Evolutionary conservation across 2,888 invertebrate species (phyloP).

Genomic region (Suillia variegata): DNA sequence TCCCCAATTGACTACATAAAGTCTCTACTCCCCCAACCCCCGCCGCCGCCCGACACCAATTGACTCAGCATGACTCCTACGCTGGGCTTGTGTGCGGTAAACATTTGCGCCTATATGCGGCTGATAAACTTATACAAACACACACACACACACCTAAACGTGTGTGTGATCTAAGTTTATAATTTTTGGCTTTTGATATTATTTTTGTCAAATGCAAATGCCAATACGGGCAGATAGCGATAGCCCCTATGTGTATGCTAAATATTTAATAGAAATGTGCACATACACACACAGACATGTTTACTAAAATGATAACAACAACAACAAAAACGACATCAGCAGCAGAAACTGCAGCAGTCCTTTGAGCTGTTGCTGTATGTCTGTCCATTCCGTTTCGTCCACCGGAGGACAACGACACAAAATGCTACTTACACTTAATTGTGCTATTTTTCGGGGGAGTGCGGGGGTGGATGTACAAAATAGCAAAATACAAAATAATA

Average conservation of each 20-base stretch:
- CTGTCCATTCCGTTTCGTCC: neutral
- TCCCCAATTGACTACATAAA: too few species aligned
- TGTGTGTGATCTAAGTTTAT: neutral
- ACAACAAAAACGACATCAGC: neutral
- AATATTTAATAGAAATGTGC: neutral
- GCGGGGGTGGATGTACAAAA: too few species aligned
- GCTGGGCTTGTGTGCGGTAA: too few species aligned
- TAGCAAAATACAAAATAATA: too few species aligned
- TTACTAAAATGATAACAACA: neutral
- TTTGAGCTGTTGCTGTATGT: neutral
- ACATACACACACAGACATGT: too few species aligned
- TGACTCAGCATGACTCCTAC: too few species aligned
- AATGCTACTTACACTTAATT: conserved; percentile 1
- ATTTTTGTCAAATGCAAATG: neutral
- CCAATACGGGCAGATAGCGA: neutral
- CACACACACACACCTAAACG: too few species aligned
- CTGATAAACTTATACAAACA: too few species aligned
- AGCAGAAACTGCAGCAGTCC: neutral
- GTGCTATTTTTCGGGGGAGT: neutral
- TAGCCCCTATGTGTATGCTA: neutral
- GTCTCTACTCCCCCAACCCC: too few species aligned
- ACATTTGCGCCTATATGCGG: too few species aligned
- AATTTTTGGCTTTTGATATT: neutral
- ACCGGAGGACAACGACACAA: neutral
- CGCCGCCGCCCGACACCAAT: too few species aligned